Evolutionary conservation across 2,113 vertebrate genomes (phyloP).

Genomic region (Fulmarus glacialis): DNA sequence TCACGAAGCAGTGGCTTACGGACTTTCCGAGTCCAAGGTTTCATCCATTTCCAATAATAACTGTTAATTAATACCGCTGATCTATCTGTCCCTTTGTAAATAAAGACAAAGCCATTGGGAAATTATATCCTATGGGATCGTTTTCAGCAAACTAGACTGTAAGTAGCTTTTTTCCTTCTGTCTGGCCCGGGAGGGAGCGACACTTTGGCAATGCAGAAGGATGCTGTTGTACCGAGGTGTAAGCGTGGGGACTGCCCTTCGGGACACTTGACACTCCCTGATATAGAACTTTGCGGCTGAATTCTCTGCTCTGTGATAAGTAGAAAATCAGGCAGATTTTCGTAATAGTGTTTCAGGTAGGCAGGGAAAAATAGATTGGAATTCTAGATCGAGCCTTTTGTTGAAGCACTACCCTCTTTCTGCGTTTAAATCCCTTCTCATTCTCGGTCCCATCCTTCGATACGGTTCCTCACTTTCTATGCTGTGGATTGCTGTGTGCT

Average conservation of each 20-base stretch:
- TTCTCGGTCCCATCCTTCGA: neutral
- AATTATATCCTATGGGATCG: rapidly evolving
- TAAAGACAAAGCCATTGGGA: neutral
- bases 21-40: neutral
- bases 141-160: neutral
- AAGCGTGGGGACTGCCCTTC: neutral
- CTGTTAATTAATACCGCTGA: neutral
- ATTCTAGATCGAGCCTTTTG: neutral
- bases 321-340: neutral
- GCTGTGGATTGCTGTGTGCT: neutral
- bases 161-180: neutral
- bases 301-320: neutral
- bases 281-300: neutral
- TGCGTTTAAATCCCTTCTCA: neutral
- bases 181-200: neutral
- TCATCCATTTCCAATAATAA: neutral
- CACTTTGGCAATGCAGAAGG: neutral
- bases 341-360: neutral
- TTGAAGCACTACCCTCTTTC: neutral
- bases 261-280: neutral
- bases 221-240: neutral
- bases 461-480: neutral
- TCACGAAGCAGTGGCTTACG: neutral
- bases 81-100: neutral
- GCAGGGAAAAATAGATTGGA: neutral